Evolutionary conservation across 1,140 invertebrate genomes (phyloP), one percentile per base, ranked within the genome.

Genomic region (Drosophila fuyamai): DNA sequence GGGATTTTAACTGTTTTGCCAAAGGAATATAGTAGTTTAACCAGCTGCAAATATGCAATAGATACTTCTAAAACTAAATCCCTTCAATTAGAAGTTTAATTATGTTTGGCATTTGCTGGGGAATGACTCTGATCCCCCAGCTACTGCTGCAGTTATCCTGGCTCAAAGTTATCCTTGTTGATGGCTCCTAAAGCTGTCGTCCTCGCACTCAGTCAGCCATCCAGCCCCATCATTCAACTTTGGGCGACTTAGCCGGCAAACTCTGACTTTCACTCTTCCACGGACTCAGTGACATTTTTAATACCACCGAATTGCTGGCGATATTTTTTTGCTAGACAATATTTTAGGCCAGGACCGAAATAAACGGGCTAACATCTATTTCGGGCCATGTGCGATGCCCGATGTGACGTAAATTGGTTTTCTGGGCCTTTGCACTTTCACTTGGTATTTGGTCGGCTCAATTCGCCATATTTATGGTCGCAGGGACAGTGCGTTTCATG

Each of bases 371-470:
- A 35, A 27, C 43, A 70, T 57, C 67, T 70, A 71, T 70, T 71
- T 71, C 36, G 8, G 65, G 50, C 43, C 67, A 27, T 68, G 50
- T 56, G 40, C 43, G 5, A 36, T 65, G 58, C 14, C 41, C 41
- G 10, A 46, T 62, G 67, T 71, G 67, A 71, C 67, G 67, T 41
- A 71, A 71, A 71, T 71, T 56, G 65, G 27, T 57, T 68, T 70
- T 55, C 35, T 27, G 27, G 23, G 10, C 41, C 35, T n/a, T 56
- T 16, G 50, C 63, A 46, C 50, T 68, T 71, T 70, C 66, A 56
- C 67, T 70, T 70, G 65, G 48, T 12, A 57, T 75, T 65, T 63
- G 36, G 35, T 27, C n/a, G 13, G 23, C 44, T 53, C 6, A 41
- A 58, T 41, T 47, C 32, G 18, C 27, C 35, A 44, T 44, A 73